Conservation (phyloP, 2,113 vertebrate genomes). For the Onychostruthus taczanowskii region DNA sequence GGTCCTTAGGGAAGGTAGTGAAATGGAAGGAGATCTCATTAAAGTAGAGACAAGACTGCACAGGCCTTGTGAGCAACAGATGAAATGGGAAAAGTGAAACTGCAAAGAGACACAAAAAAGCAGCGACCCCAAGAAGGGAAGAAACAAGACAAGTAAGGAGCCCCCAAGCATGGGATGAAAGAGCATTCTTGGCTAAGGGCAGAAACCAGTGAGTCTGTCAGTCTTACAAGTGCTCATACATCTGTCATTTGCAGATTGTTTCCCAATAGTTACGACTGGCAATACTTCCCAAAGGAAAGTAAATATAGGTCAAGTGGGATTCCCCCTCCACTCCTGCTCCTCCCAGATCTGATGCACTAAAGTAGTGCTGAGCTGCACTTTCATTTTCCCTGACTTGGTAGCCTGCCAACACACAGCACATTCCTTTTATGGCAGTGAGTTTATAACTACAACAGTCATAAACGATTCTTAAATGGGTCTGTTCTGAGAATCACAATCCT, state of each 20-base stretch:
- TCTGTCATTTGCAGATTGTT: neutral
- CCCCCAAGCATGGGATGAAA: neutral
- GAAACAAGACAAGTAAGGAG: neutral
- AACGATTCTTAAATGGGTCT: conserved; percentile 38
- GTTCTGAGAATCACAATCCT: neutral
- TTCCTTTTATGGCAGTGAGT: conserved; percentile 42
- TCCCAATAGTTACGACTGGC: neutral
- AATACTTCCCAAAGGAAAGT: neutral
- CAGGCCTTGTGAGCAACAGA: neutral
- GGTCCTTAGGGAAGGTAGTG: neutral
- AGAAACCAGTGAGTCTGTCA: neutral
- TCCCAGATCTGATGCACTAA: neutral
- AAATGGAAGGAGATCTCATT: neutral
- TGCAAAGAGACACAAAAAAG: neutral
- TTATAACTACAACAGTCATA: neutral
- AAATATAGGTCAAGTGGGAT: neutral
- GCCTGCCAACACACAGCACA: neutral
- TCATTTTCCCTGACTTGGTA: neutral
- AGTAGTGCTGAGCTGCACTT: neutral
- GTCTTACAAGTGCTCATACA: neutral
- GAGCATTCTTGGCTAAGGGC: neutral
- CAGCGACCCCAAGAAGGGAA: neutral
- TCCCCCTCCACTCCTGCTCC: neutral
- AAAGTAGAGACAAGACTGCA: neutral
- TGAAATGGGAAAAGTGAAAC: neutral